Base-by-base conservation (phyloP, 2,888 invertebrate species). In the Thecocarcelia acutangulata region DNA sequence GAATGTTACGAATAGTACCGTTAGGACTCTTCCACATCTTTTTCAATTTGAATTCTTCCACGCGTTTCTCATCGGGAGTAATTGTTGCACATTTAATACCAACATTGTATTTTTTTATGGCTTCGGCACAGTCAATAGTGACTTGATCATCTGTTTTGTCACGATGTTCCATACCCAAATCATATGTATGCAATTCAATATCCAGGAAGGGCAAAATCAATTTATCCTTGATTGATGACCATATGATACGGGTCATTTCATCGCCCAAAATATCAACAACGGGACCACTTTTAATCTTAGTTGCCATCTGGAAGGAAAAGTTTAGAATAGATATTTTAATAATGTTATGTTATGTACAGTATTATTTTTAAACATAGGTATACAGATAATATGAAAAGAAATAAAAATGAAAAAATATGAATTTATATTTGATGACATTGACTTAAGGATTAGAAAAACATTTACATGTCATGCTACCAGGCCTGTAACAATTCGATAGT, bases 81-180 rank as follows among this genome's bases (percentile, higher is more conserved):
- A 99, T 99, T 2, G 99, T 97, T 24, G 99, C 99, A 92, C 99
- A 99, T 91, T 99, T 99, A 85, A 99, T 97, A 50, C 99, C 99
- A 64, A 99, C 99, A 91, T 97, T 98, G 92, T 98, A 98, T 89
- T 97, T 97, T 90, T 97, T 96, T 74, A 99, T 94, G 13, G 99
- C 99, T 90, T 98, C 95, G 8, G 99, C 99, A 90, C 98, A 98
- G 85, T 99, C 99, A 84, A 98, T 92, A 0, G 99, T 99, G 2
- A 99, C 98, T 91, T 97, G 94, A 89, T 99, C 99, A 79, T 96
- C 93, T 63, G 99, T 99, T 86, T 94, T 93, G 90, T 99, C 98
- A 81, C 99, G 94, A 90, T 97, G 93, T 92, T 99, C 97, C 86
- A 99, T 97, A 59, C 99, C 97, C 88, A 99, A 93, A 91, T 99